Base-by-base conservation (phyloP, 2,888 invertebrate genomes). In the Drosophila barbarae region DNA sequence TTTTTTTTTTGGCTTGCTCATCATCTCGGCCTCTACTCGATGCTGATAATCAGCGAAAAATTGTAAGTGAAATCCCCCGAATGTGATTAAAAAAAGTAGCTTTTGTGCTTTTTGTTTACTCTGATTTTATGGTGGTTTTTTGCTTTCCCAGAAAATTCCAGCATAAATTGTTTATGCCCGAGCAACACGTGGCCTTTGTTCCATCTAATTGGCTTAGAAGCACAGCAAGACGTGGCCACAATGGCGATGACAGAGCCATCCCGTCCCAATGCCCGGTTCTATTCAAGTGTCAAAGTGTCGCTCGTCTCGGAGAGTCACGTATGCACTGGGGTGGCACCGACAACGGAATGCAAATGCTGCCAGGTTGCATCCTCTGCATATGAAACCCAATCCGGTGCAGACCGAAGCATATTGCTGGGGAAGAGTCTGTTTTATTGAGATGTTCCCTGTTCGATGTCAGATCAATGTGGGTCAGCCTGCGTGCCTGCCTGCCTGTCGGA, bases 261-360 rank as follows among this genome's bases (percentile, higher is more conserved):
- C 49, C 18, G n/a, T 44, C 35, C 49, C 44, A 55, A 41, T 39
- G 52, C 61, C 61, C 42, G 36, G 39, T 50, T 67, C 64, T 39
- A 78, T 79, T 78, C 69, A 82, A 65, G 69, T 76, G 84, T 84
- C 84, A 79, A 84, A 65, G 74, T 78, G 76, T 78, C 76, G 52
- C 55, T 70, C 44, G 30, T 63, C 42, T 21, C 13, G 69, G 53
- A 57, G 52, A 50, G 66, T 51, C 60, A 77, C 72, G 68, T 69
- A 77, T 70, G 68, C 66, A 26, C 5, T 26, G 26, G 26, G 26
- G 26, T 6, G 44, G 51, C 55, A 56, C 18, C 42, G 32, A 35
- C 66, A 39, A 26, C 53, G 39, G 54, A 50, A 70, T 75, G 84
- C 65, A 78, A 74, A 74, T 71, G 65, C 60, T 46, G 57, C 61